Percentiles rank a stretch among this genome's conserved stretches.
Evolutionary conservation across 2,113 vertebrate genomes (phyloP).

Genomic region (Donacobius atricapilla): DNA sequence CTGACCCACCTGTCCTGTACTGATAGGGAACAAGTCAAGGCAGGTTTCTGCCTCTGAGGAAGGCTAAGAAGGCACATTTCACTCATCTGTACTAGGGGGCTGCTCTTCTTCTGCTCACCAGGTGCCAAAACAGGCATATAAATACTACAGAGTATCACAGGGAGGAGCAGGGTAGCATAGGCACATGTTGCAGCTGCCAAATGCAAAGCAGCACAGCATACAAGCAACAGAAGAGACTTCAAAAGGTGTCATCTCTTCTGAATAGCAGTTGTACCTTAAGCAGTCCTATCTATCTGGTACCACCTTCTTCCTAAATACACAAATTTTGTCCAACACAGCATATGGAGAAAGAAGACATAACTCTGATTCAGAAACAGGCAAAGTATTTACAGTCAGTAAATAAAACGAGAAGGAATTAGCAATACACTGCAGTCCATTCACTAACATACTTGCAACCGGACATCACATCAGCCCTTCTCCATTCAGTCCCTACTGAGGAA

Average conservation of each 20-base stretch:
- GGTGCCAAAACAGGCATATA: background rate
- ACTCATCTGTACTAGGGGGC: background rate
- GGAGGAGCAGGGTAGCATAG: background rate
- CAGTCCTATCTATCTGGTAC: background rate
- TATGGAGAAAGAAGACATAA: background rate
- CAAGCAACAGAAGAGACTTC: background rate
- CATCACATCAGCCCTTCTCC: background rate
- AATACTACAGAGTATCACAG: background rate
- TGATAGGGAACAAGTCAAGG: background rate
- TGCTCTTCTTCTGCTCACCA: background rate
- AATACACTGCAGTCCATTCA: background rate
- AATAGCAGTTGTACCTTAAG: background rate
- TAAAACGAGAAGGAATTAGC: background rate
- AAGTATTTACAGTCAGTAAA: background rate
- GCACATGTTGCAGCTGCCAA: background rate
- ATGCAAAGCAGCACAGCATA: background rate
- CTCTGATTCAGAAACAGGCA: background rate
- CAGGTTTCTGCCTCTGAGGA: background rate
- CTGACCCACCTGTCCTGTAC: too few species aligned
- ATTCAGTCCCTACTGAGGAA: background rate
- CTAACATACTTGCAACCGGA: background rate
- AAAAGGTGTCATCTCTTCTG: background rate
- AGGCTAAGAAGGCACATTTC: background rate
- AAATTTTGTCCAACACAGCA: background rate
- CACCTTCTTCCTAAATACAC: background rate